These are phyloP conservation scores for Malurus splendens DNA, from an alignment of 2,797 vertebrate genomes.

Conservation along the genomic window DNA sequence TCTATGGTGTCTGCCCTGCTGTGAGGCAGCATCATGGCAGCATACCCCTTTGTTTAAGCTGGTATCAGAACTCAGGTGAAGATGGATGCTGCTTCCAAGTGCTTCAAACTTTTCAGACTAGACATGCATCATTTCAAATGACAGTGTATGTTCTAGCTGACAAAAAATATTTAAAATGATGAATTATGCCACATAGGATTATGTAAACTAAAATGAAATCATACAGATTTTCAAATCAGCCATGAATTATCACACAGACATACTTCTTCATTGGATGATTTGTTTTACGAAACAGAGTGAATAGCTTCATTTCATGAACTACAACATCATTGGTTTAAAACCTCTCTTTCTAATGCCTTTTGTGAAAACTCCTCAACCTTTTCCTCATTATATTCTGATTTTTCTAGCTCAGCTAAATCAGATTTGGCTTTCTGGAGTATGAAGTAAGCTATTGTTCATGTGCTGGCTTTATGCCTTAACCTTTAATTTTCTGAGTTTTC, in stretches of 20 bases:
- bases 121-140: constrained; percentile 22
- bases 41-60: neutral
- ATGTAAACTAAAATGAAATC: neutral
- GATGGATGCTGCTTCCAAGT: constrained; percentile 8
- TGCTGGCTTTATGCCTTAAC: neutral
- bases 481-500: neutral
- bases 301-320: neutral
- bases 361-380: neutral
- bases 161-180: neutral
- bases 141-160: constrained; percentile 15
- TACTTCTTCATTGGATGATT: neutral
- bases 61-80: neutral
- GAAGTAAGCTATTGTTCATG: neutral
- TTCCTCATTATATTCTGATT: neutral
- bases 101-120: constrained; percentile 22
- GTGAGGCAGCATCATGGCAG: neutral
- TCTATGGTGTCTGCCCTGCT: neutral
- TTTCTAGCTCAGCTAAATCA: neutral
- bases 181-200: neutral
- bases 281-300: neutral
- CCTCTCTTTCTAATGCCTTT: neutral
- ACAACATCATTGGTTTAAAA: neutral
- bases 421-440: neutral
- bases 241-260: neutral
- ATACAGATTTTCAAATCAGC: neutral